phyloP scores from a whole-genome alignment of 2,888 invertebrate species.

The Macropis europaea region DNA sequence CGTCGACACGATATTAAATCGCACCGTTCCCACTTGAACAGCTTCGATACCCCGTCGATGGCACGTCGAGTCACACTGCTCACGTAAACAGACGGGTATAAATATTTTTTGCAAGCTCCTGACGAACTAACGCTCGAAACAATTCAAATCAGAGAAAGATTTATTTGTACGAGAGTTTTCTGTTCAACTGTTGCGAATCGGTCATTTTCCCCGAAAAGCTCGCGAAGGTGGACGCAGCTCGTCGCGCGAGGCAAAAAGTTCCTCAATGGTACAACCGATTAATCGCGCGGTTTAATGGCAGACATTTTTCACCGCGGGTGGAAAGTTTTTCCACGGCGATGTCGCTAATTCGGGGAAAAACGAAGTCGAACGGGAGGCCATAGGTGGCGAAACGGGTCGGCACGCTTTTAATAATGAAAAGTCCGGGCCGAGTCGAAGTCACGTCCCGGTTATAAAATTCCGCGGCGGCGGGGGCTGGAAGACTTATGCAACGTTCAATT shows the following conservation, averaged over 20 bases:
- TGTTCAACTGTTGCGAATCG: not conserved
- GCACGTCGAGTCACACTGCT: slow-evolving; percentile 4
- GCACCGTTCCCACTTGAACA: too few species aligned
- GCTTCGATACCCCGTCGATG: too few species aligned
- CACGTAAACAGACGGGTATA: slow-evolving; percentile 7
- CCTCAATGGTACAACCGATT: too few species aligned
- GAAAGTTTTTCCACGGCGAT: too few species aligned
- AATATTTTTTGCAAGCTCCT: slow-evolving; percentile 4
- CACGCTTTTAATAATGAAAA: slow-evolving; percentile 24
- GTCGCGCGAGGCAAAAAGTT: too few species aligned
- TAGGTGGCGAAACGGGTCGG: not conserved
- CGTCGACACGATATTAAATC: not conserved
- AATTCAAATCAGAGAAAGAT: too few species aligned
- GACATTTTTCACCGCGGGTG: too few species aligned
- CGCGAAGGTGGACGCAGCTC: too few species aligned
- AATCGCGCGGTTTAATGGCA: too few species aligned
- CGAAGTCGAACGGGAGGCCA: not conserved
- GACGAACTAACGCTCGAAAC: too few species aligned
- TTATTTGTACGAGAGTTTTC: too few species aligned
- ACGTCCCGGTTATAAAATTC: slow-evolving; percentile 18
- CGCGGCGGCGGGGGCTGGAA: not conserved
- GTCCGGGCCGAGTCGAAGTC: not conserved
- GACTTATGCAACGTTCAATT: slow-evolving; percentile 40
- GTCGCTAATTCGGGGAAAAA: not conserved
- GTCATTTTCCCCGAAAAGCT: too few species aligned